These are phyloP conservation scores for Saxicola maurus DNA, from an alignment of 2,797 vertebrate species.

Conservation along the genomic window DNA sequence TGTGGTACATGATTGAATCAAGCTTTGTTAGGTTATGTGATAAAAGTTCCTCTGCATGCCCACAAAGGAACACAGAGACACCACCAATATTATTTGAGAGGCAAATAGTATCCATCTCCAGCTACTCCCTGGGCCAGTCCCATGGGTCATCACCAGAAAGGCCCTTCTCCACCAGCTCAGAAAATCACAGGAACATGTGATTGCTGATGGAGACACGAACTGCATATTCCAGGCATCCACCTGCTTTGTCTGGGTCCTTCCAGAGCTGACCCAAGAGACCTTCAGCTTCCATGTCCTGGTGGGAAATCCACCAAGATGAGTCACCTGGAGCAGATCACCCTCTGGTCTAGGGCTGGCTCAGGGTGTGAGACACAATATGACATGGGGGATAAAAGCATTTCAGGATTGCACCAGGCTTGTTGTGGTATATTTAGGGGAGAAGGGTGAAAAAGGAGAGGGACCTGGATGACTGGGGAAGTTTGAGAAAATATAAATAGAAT, in stretches of 20 bases:
- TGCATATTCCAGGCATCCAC: background rate
- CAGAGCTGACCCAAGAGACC: background rate
- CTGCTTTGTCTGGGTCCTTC: background rate
- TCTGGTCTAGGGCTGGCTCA: background rate
- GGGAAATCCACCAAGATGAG: background rate
- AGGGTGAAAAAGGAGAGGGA: background rate
- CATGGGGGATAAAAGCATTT: background rate
- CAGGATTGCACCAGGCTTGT: background rate
- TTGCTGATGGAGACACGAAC: background rate
- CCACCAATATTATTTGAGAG: background rate
- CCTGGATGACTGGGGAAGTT: background rate
- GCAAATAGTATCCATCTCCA: background rate
- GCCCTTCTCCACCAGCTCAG: background rate
- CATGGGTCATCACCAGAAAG: background rate
- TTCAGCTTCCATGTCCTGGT: background rate
- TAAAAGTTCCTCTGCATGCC: background rate
- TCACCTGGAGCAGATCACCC: background rate
- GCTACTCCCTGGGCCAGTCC: background rate
- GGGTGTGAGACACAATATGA: background rate
- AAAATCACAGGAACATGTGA: background rate
- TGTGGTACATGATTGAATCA: background rate
- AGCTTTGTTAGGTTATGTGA: background rate
- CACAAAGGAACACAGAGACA: background rate
- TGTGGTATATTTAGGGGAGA: background rate
- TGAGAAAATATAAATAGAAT: background rate